Evolutionary conservation across 2,113 vertebrate genomes (phyloP).

Genomic region (Rhinopomastus cyanomelas): DNA sequence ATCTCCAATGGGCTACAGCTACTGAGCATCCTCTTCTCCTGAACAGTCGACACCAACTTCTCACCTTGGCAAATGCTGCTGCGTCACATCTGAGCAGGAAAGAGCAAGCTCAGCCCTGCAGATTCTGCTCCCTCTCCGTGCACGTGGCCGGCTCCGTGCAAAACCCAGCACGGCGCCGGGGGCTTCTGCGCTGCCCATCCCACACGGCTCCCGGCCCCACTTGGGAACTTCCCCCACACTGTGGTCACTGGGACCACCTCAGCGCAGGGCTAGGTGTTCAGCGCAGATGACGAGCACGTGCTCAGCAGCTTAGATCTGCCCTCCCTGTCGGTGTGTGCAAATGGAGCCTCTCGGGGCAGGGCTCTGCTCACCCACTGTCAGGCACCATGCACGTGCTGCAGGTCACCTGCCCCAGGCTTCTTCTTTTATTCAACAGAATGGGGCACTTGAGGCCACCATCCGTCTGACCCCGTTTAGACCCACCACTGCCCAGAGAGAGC

Average conservation of each 20-base stretch:
- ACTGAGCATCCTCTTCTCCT: rapidly evolving
- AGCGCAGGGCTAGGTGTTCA: neutral
- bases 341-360: rapidly evolving
- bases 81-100: rapidly evolving
- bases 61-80: neutral
- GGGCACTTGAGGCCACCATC: neutral
- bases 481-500: neutral
- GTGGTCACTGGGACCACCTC: neutral
- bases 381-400: rapidly evolving
- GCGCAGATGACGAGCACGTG: neutral
- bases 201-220: neutral
- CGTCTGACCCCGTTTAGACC: neutral
- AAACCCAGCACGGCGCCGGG: rapidly evolving
- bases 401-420: neutral
- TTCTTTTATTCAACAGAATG: neutral
- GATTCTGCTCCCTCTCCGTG: neutral
- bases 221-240: neutral
- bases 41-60: neutral
- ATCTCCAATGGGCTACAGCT: neutral
- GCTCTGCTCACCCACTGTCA: neutral
- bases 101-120: neutral
- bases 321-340: neutral
- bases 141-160: rapidly evolving
- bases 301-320: neutral
- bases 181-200: neutral